Base-by-base conservation (phyloP, 2,113 vertebrate species). In the Meles meles region DNA sequence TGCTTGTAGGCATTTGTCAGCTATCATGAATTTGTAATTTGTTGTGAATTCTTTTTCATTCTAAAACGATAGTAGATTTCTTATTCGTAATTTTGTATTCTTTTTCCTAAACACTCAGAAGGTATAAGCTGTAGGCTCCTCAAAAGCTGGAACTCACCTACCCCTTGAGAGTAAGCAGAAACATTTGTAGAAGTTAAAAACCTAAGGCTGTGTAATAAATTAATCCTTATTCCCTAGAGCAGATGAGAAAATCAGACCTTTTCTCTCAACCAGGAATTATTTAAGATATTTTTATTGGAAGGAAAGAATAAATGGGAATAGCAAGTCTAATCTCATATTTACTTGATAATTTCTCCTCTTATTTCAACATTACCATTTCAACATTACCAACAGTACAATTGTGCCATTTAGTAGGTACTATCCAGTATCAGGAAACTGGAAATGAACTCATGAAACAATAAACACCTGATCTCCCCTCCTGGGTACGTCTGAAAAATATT, bases 331-430 rank as follows among this genome's bases (percentile, higher is more conserved):
- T 97, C n/a, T 86, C 96, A 94, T 96, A 96, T 69, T 79, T 94
- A 90, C 42, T 82, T 98, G 93, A 57, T 98, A 96, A 96, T 92
- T 97, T n/a, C 67, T 94, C 87, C 59, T 92, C 90, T 88, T 95
- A 96, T 98, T 98, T 98, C 98, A 98, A 88, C 94, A 97, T 79
- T 85, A n/a, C 86, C 47, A 96, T 98, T 98, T 98, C 98, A 98
- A 90, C 95, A 97, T 76, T 85, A n/a, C 87, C 98, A 98, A 90
- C 94, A 97, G 76, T 85, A n/a, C 87, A 98, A 79, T 90, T 74
- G 44, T 63, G 93, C 93, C 96, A 80, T 96, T 97, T 93, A 72
- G 52, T 79, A 67, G 37, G 57, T 84, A 65, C 42, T 47, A 7
- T 37, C 93, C 67, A 87, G 91, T 81, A 95, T 84, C 83, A 94